Percentiles rank a stretch among this genome's conserved stretches.
Evolutionary conservation across 2,797 vertebrate genomes (phyloP).

Genomic region (Kryptolebias ocellatus): DNA sequence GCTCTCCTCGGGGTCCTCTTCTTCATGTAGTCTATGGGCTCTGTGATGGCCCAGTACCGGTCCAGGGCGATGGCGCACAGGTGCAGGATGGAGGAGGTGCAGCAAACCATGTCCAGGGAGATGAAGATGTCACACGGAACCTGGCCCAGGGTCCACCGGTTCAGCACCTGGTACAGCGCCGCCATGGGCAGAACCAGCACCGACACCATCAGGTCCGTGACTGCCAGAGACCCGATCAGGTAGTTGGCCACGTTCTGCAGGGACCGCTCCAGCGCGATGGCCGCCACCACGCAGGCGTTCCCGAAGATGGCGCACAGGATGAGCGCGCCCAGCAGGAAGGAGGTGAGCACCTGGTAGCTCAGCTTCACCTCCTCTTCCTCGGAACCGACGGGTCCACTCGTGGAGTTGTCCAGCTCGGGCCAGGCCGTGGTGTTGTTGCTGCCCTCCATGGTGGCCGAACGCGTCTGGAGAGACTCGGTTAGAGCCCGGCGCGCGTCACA

Average conservation of each 20-base stretch:
- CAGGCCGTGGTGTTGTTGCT: slow-evolving; percentile 71
- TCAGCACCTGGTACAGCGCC: slow-evolving; percentile 91
- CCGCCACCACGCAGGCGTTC: slow-evolving; percentile 89
- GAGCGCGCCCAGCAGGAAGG: slow-evolving; percentile 87
- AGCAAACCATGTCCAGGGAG: slow-evolving; percentile 93
- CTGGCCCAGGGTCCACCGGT: slow-evolving; percentile 94
- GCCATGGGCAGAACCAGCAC: slow-evolving; percentile 97
- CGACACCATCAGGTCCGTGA: slow-evolving; percentile 96
- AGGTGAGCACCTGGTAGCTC: slow-evolving; percentile 86
- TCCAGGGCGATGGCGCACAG: slow-evolving; percentile 95
- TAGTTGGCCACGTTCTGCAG: slow-evolving; percentile 97
- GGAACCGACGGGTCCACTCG: slow-evolving; percentile 31
- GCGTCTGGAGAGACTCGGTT: slow-evolving; percentile 19
- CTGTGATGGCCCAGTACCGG: slow-evolving; percentile 94
- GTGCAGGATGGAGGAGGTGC: slow-evolving; percentile 96
- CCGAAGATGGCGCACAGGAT: slow-evolving; percentile 91
- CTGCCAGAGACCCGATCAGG: slow-evolving; percentile 94
- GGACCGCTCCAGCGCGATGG: slow-evolving; percentile 92
- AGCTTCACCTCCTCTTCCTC: slow-evolving; percentile 69
- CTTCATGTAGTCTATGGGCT: slow-evolving; percentile 93
- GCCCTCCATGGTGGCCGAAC: slow-evolving; percentile 67
- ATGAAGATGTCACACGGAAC: slow-evolving; percentile 94
- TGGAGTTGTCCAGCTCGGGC: slow-evolving; percentile 53
- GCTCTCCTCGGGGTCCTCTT: slow-evolving; percentile 93
- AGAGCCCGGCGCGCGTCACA: slow-evolving; percentile 40